Evolutionary conservation across 2,888 invertebrate species (phyloP).

Genomic region (Eudasyphora cyanicolor): DNA sequence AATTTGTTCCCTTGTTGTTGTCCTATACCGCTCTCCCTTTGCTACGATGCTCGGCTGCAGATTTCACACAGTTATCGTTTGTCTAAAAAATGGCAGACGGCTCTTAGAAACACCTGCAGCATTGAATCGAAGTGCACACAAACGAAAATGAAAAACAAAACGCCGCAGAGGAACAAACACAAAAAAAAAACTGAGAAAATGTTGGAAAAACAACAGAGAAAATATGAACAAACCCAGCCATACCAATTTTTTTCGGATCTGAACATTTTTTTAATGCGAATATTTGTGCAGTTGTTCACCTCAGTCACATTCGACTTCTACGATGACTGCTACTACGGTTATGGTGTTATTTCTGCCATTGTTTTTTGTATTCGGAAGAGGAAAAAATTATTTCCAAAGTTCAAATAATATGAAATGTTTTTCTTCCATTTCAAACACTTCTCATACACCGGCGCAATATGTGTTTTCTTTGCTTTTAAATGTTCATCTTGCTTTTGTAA

Average conservation of each 20-base stretch:
- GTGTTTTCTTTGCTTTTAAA: constrained; percentile 23
- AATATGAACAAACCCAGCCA: not conserved
- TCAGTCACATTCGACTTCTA: not conserved
- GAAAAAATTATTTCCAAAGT: constrained; percentile 45
- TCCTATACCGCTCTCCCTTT: not conserved
- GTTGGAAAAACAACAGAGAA: not conserved
- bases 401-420: constrained; percentile 54
- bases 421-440: constrained; percentile 2
- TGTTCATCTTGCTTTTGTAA: constrained; percentile 21
- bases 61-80: constrained; percentile 58
- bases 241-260: constrained; percentile 19
- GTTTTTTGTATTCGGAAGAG: constrained; percentile 1
- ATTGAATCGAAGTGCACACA: constrained; percentile 12
- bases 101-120: constrained; percentile 64
- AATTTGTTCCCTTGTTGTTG: constrained; percentile 22
- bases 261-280: constrained; percentile 28
- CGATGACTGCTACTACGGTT: not conserved
- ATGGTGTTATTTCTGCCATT: not conserved
- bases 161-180: not conserved
- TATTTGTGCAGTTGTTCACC: constrained; percentile 36
- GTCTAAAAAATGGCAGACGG: constrained; percentile 64
- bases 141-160: constrained; percentile 5
- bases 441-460: constrained; percentile 2
- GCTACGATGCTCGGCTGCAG: not conserved
- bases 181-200: not conserved